These are phyloP conservation scores for Metopia argyrocephala DNA, from an alignment of 2,888 invertebrate genomes.

Conservation along the genomic window DNA sequence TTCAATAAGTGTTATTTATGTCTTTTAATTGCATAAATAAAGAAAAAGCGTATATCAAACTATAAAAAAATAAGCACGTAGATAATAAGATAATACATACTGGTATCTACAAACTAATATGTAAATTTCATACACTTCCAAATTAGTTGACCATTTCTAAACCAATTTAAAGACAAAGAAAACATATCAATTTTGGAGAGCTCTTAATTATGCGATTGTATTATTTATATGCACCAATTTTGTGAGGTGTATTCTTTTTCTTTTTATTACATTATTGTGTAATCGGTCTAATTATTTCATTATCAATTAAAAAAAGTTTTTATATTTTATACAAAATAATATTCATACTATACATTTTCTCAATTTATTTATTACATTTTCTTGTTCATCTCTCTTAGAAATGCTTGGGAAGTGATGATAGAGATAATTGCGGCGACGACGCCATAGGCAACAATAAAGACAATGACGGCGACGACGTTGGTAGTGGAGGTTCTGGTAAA, in stretches of 20 bases:
- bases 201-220: constrained; percentile 51
- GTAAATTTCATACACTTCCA: neutral
- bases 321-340: constrained; percentile 60
- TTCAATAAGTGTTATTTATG: too few species aligned
- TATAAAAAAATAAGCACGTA: too few species aligned
- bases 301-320: constrained; percentile 39
- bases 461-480: constrained; percentile 33
- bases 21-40: too few species aligned
- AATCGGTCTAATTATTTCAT: constrained; percentile 3
- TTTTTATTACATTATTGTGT: constrained; percentile 17
- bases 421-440: constrained; percentile 24
- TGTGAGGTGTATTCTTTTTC: constrained; percentile 23
- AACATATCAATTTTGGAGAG: neutral
- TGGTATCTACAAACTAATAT: neutral
- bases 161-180: constrained; percentile 25
- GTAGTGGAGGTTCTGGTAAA: constrained; percentile 28
- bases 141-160: constrained; percentile 19
- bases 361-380: constrained; percentile 23
- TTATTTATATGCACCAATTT: constrained; percentile 49
- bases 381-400: constrained; percentile 33
- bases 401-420: constrained; percentile 28
- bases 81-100: too few species aligned
- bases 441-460: constrained; percentile 16
- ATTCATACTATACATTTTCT: constrained; percentile 48
- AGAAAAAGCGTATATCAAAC: too few species aligned